These are phyloP conservation scores for Hylyphantes graminicola DNA, from an alignment of 1,140 invertebrate genomes.

Conservation along the genomic window DNA sequence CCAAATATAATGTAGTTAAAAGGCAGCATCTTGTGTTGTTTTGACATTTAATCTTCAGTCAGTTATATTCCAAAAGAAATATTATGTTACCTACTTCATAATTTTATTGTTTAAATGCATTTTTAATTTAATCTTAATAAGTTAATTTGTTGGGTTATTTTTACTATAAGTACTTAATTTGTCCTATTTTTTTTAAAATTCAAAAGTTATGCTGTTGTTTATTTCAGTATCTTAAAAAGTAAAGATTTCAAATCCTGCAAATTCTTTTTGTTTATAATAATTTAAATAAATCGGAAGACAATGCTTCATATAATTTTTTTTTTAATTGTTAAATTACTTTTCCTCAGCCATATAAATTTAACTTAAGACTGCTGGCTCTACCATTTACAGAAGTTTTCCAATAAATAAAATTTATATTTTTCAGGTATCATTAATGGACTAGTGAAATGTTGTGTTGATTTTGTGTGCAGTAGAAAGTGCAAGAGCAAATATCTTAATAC, in stretches of 20 bases:
- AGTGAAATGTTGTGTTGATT: conserved; percentile 10
- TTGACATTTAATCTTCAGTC: background rate
- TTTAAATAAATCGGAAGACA: background rate
- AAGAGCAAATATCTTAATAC: background rate
- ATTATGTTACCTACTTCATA: background rate
- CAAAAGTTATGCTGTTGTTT: background rate
- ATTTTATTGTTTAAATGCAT: background rate
- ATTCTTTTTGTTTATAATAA: background rate
- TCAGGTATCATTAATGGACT: conserved; percentile 46
- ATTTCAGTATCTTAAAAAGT: background rate
- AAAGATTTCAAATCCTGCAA: background rate
- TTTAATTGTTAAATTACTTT: background rate
- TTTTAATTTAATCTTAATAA: background rate
- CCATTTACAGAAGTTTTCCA: background rate
- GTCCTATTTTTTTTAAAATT: background rate
- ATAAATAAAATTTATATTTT: conserved; percentile 12
- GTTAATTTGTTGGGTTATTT: background rate
- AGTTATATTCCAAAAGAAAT: background rate
- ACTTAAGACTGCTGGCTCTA: background rate
- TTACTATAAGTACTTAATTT: background rate
- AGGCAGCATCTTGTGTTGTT: background rate
- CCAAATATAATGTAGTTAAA: background rate
- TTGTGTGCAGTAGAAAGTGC: background rate
- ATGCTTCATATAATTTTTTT: background rate
- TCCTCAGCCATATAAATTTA: background rate